Evolutionary conservation across 2,888 invertebrate genomes (phyloP), one percentile per base, ranked within the genome.

Genomic region (Drosophila paramelanica): DNA sequence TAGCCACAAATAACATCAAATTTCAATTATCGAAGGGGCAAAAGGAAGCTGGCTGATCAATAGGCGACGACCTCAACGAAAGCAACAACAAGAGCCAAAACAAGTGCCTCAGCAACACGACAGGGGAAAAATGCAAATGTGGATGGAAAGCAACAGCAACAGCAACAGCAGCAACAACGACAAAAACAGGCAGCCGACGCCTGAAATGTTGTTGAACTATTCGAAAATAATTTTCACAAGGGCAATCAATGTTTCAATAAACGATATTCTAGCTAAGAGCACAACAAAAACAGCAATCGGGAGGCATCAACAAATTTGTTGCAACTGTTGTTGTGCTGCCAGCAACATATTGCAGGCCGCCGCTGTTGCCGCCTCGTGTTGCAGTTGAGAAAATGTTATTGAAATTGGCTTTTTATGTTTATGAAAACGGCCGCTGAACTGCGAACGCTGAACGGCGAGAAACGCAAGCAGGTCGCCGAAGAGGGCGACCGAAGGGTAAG

Each of bases 171-270:
- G 13, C 59, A 50, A 20, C 57, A 46, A 11, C 45, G 25, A 4
- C 58, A 59, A 38, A 51, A 51, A 41, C 46, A 49, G 33, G 38
- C 62, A 62, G 41, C 58, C 47, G 66, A 27, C 39, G 57, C 61
- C n/a, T 42, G 62, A 75, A 80, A 73, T 58, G 77, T 77, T 85
- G 83, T 80, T 81, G 75, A 87, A 75, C 79, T 77, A 73, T 83
- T 77, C 68, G 78, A 77, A 84, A 88, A 74, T 81, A 86, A 85
- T 80, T 84, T 84, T 81, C 81, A 84, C 82, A 82, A 80, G 78
- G 77, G 80, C 89, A 89, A 89, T 90, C 89, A 90, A 90, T 90
- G 89, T 89, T 89, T 90, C 90, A 90, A 90, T 90, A 90, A 90
- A 88, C 89, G 90, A 83, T 89, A 87, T 89, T 86, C 71, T 74